phyloP scores from a whole-genome alignment of 1,140 invertebrate species.

The Diuraphis noxia region DNA sequence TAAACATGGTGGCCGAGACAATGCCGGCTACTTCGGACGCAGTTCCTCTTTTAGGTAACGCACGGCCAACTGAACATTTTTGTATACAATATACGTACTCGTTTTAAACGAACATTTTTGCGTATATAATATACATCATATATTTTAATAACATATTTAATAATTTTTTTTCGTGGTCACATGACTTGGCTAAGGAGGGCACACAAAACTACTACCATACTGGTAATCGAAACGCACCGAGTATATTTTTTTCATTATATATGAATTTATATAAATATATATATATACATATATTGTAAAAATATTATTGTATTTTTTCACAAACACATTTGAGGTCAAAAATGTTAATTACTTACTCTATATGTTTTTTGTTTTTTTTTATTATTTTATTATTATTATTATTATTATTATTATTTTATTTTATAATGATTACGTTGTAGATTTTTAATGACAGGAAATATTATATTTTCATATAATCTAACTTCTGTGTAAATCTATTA shows the following conservation, averaged over 20 bases:
- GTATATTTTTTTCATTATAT: conserved; percentile 22
- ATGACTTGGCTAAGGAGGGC: conserved; percentile 52
- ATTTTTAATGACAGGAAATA: neutral
- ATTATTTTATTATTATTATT: neutral
- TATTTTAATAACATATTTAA: neutral
- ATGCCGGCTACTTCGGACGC: conserved; percentile 84
- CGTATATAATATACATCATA: neutral
- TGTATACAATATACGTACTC: conserved; percentile 41
- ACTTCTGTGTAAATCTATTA: neutral
- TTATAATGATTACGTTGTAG: neutral
- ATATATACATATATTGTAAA: conserved; percentile 27
- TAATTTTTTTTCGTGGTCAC: conserved; percentile 28
- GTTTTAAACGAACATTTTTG: neutral
- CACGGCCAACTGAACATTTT: neutral
- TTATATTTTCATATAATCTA: neutral
- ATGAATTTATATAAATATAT: conserved; percentile 3
- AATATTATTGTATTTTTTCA: conserved; percentile 46
- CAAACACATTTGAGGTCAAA: conserved; percentile 49
- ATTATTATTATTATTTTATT: conserved; percentile 19
- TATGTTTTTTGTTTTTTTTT: conserved; percentile 1
- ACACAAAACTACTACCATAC: conserved; percentile 45
- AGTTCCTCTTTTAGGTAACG: conserved; percentile 79
- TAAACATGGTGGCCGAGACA: conserved; percentile 81
- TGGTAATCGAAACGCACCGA: conserved; percentile 37
- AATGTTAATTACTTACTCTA: conserved; percentile 40